A percentile compares a stretch with the other conserved stretches of the same genome.
Evolutionary conservation across 2,888 invertebrate species (phyloP).

Genomic region (Cacoxenus indagator): DNA sequence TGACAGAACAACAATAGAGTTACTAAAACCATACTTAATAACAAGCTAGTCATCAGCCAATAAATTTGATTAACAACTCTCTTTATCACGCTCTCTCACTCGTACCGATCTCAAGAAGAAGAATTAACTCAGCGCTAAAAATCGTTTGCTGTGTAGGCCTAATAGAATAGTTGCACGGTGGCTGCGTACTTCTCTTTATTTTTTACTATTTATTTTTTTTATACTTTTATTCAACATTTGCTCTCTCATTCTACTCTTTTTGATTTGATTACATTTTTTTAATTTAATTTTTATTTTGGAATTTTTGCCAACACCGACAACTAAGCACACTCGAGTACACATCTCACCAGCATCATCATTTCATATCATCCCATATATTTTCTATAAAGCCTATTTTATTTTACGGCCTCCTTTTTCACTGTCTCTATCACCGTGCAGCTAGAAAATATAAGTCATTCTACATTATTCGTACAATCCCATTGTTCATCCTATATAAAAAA

Average conservation of each 20-base stretch:
- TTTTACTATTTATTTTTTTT: constrained; percentile 26
- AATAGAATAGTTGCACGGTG: constrained; percentile 64
- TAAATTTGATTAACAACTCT: constrained; percentile 27
- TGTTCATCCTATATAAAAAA: too few species aligned
- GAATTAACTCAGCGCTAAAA: constrained; percentile 20
- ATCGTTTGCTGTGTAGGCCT: constrained; percentile 15
- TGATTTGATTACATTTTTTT: constrained; percentile 36
- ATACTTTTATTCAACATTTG: constrained; percentile 27
- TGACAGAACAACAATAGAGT: constrained; percentile 55
- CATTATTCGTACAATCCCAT: not conserved
- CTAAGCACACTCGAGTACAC: too few species aligned
- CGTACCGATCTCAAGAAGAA: not conserved
- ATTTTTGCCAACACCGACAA: too few species aligned
- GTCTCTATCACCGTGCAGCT: constrained; percentile 7
- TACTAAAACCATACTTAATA: constrained; percentile 12
- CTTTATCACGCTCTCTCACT: constrained; percentile 18
- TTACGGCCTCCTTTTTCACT: too few species aligned
- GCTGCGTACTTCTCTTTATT: constrained; percentile 53
- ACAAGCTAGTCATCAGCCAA: constrained; percentile 50
- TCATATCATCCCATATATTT: too few species aligned
- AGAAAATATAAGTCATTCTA: not conserved
- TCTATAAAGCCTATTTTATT: too few species aligned
- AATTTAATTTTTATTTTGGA: constrained; percentile 35
- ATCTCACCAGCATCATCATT: too few species aligned
- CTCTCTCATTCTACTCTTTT: constrained; percentile 33